Conservation (phyloP, 2,797 vertebrate genomes). For the Linurgus olivaceus region DNA sequence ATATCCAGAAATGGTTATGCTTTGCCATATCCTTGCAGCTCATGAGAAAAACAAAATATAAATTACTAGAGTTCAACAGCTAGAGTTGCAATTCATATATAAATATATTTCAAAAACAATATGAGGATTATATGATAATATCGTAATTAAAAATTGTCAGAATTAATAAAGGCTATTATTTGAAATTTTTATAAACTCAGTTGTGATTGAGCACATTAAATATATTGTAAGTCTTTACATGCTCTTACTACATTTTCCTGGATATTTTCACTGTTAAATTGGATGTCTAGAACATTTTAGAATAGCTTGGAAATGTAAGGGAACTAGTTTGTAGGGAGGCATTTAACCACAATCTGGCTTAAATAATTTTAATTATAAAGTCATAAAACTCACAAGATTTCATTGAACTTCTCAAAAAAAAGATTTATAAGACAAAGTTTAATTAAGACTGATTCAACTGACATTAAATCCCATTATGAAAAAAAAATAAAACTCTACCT, state of each 20-base stretch:
- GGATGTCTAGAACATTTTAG: not conserved
- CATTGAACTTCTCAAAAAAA: not conserved
- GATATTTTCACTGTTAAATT: not conserved
- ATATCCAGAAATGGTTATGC: not conserved
- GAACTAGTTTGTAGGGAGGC: not conserved
- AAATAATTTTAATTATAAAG: conserved; percentile 24
- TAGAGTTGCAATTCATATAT: conserved; percentile 33
- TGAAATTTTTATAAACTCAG: not conserved
- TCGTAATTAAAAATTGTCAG: not conserved
- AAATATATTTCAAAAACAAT: conserved; percentile 10
- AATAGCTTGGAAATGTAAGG: not conserved
- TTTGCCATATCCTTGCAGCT: not conserved
- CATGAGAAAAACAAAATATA: conserved; percentile 5
- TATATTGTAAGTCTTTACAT: not conserved
- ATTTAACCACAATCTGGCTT: not conserved
- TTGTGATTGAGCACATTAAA: not conserved
- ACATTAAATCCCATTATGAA: not conserved
- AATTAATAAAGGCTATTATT: not conserved
- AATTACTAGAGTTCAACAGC: conserved; percentile 27
- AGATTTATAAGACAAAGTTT: conserved; percentile 20
- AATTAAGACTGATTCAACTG: not conserved
- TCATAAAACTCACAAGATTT: conserved; percentile 5
- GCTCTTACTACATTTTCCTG: not conserved
- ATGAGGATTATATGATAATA: conserved; percentile 3
- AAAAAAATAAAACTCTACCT: not conserved